These are phyloP conservation scores for Patiria miniata DNA, from an alignment of 35 echinoderm and acorn worm species.

Conservation along the genomic window DNA sequence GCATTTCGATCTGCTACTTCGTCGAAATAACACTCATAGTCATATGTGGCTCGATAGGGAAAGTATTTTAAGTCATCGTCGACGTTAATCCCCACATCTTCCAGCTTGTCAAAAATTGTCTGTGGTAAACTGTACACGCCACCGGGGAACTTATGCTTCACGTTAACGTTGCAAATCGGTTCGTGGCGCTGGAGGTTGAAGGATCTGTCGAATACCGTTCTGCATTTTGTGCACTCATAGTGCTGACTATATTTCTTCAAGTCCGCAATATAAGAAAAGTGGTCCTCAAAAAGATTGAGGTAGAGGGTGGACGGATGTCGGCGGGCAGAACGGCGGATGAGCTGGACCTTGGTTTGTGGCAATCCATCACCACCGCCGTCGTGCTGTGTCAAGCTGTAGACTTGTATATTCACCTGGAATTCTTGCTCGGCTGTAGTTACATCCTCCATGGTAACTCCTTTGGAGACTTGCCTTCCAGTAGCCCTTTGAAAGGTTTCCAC, in stretches of 20 bases:
- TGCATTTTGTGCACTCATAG: conserved; percentile 30
- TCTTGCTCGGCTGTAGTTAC: conserved; percentile 15
- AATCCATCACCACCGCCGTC: not conserved
- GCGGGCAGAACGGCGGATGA: conserved; percentile 28
- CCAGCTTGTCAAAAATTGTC: conserved; percentile 12
- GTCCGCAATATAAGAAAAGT: conserved; percentile 67
- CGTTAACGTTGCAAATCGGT: conserved; percentile 3
- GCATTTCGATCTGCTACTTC: not conserved
- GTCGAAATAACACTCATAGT: conserved; percentile 29
- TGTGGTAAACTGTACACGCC: conserved; percentile 31
- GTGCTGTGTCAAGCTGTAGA: not conserved
- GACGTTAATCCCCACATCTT: conserved; percentile 26
- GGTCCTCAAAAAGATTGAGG: conserved; percentile 42
- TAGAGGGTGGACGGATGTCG: conserved; percentile 44
- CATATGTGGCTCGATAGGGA: conserved; percentile 45
- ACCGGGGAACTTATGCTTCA: conserved; percentile 37
- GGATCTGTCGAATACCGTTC: conserved; percentile 1
- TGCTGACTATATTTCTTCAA: conserved; percentile 43
- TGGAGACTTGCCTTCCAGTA: not conserved
- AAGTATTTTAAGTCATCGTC: not conserved
- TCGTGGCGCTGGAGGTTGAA: conserved; percentile 43
- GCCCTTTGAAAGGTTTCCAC: not conserved
- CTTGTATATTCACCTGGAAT: conserved; percentile 20
- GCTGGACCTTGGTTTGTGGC: not conserved
- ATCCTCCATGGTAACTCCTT: not conserved